These are phyloP conservation scores for Scaeva pyrastri DNA, from an alignment of 2,888 invertebrate species.

Conservation along the genomic window DNA sequence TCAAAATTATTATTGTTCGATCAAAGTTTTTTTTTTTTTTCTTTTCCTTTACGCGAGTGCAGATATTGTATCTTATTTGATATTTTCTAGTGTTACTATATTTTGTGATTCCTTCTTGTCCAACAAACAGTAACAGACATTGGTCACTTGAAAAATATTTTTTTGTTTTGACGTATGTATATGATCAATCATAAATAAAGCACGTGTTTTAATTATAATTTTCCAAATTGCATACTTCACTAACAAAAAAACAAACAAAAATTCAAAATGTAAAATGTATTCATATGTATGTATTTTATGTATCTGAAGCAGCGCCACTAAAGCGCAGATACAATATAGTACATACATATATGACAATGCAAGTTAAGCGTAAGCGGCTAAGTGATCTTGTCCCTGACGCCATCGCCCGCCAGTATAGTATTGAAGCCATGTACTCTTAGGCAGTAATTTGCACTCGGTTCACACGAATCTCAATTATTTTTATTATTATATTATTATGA, in stretches of 20 bases:
- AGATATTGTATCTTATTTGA: no score
- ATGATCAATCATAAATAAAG: not conserved
- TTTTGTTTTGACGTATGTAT: not conserved
- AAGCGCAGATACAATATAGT: no score
- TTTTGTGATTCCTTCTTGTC: no score
- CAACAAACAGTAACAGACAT: no score
- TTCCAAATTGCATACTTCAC: not conserved
- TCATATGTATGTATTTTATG: no score
- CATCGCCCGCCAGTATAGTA: not conserved
- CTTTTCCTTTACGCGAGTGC: no score
- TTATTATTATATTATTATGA: not conserved
- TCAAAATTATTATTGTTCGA: not conserved
- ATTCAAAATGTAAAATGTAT: no score
- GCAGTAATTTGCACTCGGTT: constrained; percentile 34
- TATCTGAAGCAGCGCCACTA: constrained; percentile 17
- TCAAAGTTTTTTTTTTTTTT: not conserved
- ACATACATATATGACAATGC: not conserved
- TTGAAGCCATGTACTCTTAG: constrained; percentile 4
- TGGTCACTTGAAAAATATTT: constrained; percentile 21
- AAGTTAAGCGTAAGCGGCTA: not conserved
- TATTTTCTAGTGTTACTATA: no score
- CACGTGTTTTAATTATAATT: constrained; percentile 23
- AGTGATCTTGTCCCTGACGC: constrained; percentile 26
- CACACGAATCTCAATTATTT: constrained; percentile 26
- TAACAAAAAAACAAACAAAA: constrained; percentile 3